These are phyloP conservation scores for Oreohelix idahoensis DNA, from an alignment of 1,140 invertebrate genomes.

Conservation along the genomic window DNA sequence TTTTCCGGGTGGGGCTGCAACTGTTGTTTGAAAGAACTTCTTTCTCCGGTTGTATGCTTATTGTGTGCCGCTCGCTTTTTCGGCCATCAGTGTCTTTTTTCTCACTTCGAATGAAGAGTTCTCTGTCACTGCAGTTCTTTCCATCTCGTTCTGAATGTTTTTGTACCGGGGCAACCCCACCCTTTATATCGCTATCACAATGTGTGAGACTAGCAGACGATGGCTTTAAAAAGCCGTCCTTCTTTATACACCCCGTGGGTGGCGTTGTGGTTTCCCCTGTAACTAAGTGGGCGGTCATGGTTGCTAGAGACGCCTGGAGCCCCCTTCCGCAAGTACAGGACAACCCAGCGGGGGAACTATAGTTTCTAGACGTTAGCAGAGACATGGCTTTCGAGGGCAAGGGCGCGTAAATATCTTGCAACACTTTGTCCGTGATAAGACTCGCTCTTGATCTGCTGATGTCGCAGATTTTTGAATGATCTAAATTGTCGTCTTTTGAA, in stretches of 20 bases:
- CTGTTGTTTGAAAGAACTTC: neutral
- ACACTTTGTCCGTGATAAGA: slow-evolving; percentile 16
- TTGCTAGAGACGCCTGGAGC: neutral
- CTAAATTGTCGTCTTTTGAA: neutral
- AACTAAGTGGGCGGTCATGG: slow-evolving; percentile 14
- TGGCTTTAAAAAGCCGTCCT: neutral
- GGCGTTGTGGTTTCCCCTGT: neutral
- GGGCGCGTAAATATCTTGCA: slow-evolving; percentile 37
- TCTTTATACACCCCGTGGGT: slow-evolving; percentile 10
- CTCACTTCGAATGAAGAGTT: neutral
- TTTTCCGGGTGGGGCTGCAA: neutral
- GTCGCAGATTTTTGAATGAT: slow-evolving; percentile 16
- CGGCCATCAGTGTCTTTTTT: neutral
- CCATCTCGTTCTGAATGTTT: neutral
- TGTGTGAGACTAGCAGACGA: neutral
- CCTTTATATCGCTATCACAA: neutral
- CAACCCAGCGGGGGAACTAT: neutral
- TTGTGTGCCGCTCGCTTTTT: neutral
- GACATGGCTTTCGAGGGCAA: slow-evolving; percentile 33
- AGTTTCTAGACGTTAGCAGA: slow-evolving; percentile 17
- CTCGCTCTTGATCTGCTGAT: neutral
- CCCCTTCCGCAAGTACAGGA: slow-evolving; percentile 5
- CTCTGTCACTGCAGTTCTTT: neutral
- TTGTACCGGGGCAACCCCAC: slow-evolving; percentile 20
- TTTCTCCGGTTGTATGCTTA: neutral